Conservation (phyloP, 2,797 vertebrate genomes). For the Loris lydekkerianus region DNA sequence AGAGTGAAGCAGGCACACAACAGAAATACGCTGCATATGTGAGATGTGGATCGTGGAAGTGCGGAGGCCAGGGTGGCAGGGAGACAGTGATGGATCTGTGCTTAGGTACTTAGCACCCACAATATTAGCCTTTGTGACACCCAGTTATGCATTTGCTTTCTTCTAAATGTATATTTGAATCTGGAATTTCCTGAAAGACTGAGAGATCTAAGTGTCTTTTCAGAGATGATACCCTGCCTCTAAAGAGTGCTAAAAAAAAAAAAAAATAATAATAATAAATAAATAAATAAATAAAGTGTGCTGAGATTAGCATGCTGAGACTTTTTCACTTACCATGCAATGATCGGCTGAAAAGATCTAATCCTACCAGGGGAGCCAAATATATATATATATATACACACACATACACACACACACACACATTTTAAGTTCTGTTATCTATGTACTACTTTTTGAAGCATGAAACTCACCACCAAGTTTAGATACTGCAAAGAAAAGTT, state of each 20-base stretch:
- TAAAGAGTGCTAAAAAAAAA: neutral
- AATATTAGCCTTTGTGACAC: neutral
- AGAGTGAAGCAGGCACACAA: neutral
- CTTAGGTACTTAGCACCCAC: neutral
- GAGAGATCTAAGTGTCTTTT: neutral
- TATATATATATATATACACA: no score
- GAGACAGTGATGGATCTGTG: neutral
- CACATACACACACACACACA: no score
- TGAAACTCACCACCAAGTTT: neutral
- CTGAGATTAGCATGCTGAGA: neutral
- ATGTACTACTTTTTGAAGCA: neutral
- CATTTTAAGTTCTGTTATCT: no score
- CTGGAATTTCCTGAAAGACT: slow-evolving; percentile 14
- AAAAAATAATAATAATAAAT: no score
- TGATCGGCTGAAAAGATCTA: neutral
- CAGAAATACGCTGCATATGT: neutral
- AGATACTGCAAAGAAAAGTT: neutral
- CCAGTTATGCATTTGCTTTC: neutral
- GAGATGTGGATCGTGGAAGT: neutral
- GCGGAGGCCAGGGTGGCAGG: no score
- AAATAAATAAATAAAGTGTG: neutral
- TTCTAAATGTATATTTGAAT: neutral
- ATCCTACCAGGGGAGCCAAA: no score
- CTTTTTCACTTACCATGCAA: neutral
- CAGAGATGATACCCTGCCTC: neutral